Percentiles rank a stretch among this genome's conserved stretches.
phyloP scores from a whole-genome alignment of 2,888 invertebrate species.

The Philhelius pedissequus region DNA sequence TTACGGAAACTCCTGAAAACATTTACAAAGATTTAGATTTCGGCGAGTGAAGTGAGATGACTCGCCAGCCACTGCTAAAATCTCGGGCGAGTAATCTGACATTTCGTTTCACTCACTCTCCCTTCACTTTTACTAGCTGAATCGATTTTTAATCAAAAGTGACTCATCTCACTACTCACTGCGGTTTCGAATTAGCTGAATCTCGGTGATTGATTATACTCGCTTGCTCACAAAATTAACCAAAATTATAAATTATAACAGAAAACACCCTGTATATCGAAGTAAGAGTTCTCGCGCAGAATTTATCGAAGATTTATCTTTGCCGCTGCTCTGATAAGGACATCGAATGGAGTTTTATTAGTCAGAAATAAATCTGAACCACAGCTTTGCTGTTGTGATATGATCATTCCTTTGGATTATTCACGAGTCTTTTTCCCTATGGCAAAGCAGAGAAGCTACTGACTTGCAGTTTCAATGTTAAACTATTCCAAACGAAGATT shows the following conservation, averaged over 20 bases:
- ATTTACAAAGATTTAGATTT: too few species aligned
- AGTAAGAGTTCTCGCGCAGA: not conserved
- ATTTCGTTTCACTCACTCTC: too few species aligned
- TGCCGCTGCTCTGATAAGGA: constrained; percentile 62
- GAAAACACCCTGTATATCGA: constrained; percentile 2
- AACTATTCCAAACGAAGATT: not conserved
- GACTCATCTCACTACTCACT: too few species aligned
- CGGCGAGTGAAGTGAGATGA: too few species aligned
- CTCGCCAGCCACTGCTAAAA: too few species aligned
- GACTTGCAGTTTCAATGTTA: not conserved
- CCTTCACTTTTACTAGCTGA: too few species aligned
- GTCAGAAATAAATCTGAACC: constrained; percentile 71
- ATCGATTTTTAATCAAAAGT: too few species aligned
- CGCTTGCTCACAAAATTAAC: too few species aligned
- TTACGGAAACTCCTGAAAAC: too few species aligned
- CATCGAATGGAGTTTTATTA: constrained; percentile 70
- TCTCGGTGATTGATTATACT: too few species aligned
- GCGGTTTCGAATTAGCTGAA: too few species aligned
- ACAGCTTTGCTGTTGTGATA: constrained; percentile 65
- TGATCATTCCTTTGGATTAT: constrained; percentile 65
- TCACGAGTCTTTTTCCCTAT: constrained; percentile 51
- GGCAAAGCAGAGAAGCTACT: not conserved
- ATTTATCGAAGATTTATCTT: constrained; percentile 69
- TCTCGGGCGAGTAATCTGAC: too few species aligned
- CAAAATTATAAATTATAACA: not conserved